Evolutionary conservation across 2,797 vertebrate species (phyloP).

Genomic region (Chrysolophus pictus): DNA sequence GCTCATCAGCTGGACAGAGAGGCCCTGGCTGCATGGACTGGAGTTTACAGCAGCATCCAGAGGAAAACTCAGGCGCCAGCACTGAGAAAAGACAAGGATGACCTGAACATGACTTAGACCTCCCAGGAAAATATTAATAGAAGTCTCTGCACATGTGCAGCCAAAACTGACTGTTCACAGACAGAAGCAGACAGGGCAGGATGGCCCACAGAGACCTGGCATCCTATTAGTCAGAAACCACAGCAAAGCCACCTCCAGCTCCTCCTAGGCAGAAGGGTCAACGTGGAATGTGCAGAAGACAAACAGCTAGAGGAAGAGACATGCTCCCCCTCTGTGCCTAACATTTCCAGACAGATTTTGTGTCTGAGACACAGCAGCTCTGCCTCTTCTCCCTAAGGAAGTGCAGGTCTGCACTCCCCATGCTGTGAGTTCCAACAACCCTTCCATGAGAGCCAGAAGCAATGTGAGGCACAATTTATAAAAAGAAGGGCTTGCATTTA

Average conservation of each 20-base stretch:
- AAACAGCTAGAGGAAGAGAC: neutral
- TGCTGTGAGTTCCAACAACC: neutral
- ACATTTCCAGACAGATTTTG: conserved; percentile 44
- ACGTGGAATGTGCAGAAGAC: conserved; percentile 3
- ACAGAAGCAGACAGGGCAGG: conserved; percentile 36
- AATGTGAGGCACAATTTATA: neutral
- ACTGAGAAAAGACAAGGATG: neutral
- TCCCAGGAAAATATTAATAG: conserved; percentile 10
- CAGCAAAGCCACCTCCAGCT: neutral
- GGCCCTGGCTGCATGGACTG: neutral
- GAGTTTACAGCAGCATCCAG: neutral
- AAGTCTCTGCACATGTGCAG: conserved; percentile 15
- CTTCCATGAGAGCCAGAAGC: neutral
- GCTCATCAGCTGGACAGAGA: neutral
- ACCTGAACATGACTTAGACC: conserved; percentile 17
- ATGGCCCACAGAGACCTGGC: conserved; percentile 28
- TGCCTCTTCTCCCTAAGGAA: neutral
- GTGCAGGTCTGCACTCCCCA: neutral
- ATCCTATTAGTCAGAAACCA: conserved; percentile 39
- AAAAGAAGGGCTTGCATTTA: neutral
- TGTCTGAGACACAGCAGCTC: conserved; percentile 8
- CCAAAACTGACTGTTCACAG: neutral
- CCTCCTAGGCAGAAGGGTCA: conserved; percentile 40
- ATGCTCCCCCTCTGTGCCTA: neutral
- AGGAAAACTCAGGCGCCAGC: neutral